Conservation (phyloP, 2,113 vertebrate genomes). For the Lathamus discolor region DNA sequence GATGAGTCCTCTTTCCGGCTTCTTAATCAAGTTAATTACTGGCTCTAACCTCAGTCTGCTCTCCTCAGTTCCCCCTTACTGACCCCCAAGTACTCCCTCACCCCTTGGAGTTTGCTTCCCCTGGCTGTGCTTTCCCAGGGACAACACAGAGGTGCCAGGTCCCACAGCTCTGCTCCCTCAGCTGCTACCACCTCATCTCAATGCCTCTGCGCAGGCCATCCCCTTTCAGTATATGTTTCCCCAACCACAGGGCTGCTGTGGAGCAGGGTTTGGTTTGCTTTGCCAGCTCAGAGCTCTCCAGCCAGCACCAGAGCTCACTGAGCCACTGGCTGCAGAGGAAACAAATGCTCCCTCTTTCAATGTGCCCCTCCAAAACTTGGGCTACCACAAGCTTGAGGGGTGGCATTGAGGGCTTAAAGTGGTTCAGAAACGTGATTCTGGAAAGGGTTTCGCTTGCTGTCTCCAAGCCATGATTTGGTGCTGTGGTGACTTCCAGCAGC, state of each 20-base stretch:
- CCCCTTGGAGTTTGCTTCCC: not conserved
- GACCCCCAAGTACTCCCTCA: not conserved
- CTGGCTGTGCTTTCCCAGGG: not conserved
- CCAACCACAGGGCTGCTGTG: not conserved
- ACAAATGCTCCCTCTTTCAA: no score
- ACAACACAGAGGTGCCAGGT: not conserved
- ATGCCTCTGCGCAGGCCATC: not conserved
- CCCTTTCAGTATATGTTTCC: not conserved
- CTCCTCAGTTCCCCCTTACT: not conserved
- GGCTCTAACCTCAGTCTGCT: not conserved
- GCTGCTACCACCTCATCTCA: not conserved
- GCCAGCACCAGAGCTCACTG: not conserved
- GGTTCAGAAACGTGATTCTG: rapidly evolving
- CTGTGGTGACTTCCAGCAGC: not conserved
- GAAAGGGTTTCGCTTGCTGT: not conserved
- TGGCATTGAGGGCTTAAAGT: rapidly evolving
- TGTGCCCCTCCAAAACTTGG: not conserved
- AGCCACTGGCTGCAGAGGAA: not conserved
- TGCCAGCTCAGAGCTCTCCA: no score
- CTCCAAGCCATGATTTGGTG: rapidly evolving
- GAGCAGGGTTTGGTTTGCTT: not conserved
- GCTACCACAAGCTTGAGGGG: rapidly evolving
- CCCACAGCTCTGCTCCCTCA: not conserved
- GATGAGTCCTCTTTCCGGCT: not conserved
- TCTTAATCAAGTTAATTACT: not conserved